Evolutionary conservation across 2,113 vertebrate species (phyloP).

Genomic region (Gallinago undulata): DNA sequence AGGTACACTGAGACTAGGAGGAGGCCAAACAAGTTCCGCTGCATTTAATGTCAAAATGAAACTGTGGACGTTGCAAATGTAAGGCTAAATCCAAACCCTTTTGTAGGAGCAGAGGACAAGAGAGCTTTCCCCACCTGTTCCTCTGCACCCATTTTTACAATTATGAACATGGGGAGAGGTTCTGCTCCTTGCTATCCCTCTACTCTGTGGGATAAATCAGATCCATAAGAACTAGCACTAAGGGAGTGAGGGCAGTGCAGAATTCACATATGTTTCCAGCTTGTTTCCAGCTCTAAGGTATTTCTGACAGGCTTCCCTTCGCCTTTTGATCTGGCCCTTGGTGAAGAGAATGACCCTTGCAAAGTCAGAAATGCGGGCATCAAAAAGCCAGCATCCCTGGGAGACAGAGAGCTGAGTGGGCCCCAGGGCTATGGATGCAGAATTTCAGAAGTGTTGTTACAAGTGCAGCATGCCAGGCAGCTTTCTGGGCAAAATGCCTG

Average conservation of each 20-base stretch:
- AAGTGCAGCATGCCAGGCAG: neutral
- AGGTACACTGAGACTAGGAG: neutral
- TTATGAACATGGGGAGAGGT: neutral
- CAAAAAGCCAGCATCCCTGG: neutral
- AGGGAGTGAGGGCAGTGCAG: neutral
- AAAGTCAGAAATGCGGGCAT: neutral
- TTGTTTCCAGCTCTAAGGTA: neutral
- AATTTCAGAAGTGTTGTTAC: neutral
- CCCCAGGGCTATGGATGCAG: neutral
- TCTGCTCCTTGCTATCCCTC: neutral
- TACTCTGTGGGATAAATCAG: neutral
- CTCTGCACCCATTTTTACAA: neutral
- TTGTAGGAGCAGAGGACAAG: neutral
- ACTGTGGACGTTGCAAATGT: neutral
- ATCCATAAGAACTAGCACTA: neutral
- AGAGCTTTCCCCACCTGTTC: neutral
- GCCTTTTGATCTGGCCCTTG: neutral
- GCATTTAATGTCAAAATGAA: neutral
- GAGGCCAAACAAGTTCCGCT: neutral
- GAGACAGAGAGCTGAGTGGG: neutral
- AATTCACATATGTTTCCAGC: neutral
- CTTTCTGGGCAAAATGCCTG: neutral
- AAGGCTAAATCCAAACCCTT: neutral
- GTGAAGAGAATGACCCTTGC: neutral
- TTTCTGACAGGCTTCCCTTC: neutral